Base-by-base conservation (phyloP, 2,113 vertebrate genomes). In the Hemicordylus capensis region DNA sequence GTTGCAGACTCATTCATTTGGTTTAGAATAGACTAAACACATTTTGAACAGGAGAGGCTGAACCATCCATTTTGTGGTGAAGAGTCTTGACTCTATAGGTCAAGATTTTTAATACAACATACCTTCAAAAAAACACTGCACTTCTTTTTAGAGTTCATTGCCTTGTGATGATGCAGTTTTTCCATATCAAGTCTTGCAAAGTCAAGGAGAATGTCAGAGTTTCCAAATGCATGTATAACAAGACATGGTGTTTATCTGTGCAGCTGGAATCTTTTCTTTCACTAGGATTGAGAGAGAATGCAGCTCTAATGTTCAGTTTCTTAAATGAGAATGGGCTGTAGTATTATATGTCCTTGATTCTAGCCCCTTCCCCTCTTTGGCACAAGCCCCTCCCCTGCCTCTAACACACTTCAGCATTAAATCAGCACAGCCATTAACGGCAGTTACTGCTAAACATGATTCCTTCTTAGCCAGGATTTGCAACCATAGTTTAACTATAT, bases 1-100 rank as follows among this genome's bases (percentile, higher is more conserved):
- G 51, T n/a, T 31, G 19, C 26, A 73, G 46, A 64, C 6, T 48
- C 31, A 80, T 63, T 80, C 74, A 42, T 64, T 80, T 86, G 77
- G 19, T 61, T 74, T 80, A 54, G 37, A 80, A 26, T 46, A 86
- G 84, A 86, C 84, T 80, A 80, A 86, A 86, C 77, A 86, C 74
- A 37, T 64, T 80, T 64, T 48, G 51, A 48, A 42, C 44, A 26
- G 34, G 28, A 34, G 56, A 34, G 56, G 58, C 28, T 48, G 61
- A 42, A 10, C 24, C 37, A 51, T 74, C 34, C 8, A 11, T 56
- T 46, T 51, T 24, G 46, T 26, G 31, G 9, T 15, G n/a, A 69
- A 78, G 6, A 46, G 72, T 37, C 31, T 31, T 72, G 5, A 22
- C 54, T 20, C 76, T 39, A 4, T 19, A 24, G 3, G 28, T 46